Percentiles rank a stretch among this genome's conserved stretches.
phyloP scores from a whole-genome alignment of 2,888 invertebrate genomes.

The Tipula helvola region DNA sequence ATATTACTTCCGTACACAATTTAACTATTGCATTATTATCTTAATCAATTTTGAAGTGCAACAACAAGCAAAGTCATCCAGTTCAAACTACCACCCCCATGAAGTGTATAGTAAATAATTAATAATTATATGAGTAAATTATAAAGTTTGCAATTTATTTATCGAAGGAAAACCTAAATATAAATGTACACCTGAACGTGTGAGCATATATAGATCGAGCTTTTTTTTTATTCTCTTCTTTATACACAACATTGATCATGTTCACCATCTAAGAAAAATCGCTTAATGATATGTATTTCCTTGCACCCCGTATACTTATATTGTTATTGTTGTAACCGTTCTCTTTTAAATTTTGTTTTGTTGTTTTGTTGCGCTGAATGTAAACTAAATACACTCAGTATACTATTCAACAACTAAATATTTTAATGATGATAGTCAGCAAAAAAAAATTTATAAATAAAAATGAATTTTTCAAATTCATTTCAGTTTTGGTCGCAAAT shows the following conservation, averaged over 20 bases:
- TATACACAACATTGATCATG: not conserved
- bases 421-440: not conserved
- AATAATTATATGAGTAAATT: too few species aligned
- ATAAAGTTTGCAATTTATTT: not conserved
- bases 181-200: not conserved
- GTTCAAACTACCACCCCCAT: too few species aligned
- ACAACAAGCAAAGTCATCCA: too few species aligned
- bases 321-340: not conserved
- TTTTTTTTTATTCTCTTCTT: not conserved
- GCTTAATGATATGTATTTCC: not conserved
- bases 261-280: not conserved
- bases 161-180: not conserved
- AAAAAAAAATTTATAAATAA: constrained; percentile 6
- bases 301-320: not conserved
- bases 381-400: not conserved
- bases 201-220: not conserved
- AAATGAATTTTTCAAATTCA: constrained; percentile 10
- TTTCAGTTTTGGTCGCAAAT: constrained; percentile 11
- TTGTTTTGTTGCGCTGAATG: not conserved
- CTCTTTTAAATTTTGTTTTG: not conserved
- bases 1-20: too few species aligned
- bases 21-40: too few species aligned
- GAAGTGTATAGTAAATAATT: too few species aligned
- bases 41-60: too few species aligned
- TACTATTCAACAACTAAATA: not conserved